These are phyloP conservation scores for Pseudomugil gertrudae DNA, from an alignment of 2,797 vertebrate species.

Conservation along the genomic window DNA sequence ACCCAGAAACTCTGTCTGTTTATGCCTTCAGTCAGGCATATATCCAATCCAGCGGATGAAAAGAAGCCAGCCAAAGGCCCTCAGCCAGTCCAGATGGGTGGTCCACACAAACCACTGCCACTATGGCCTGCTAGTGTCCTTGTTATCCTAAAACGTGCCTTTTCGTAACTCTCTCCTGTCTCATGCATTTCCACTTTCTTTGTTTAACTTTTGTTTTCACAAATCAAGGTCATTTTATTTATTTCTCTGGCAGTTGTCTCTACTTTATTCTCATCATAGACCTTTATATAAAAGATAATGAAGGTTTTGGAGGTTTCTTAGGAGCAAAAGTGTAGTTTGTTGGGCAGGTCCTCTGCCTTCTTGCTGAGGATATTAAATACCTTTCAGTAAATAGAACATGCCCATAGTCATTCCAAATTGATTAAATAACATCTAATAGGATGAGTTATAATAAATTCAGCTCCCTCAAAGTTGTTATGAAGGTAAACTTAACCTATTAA, in stretches of 20 bases:
- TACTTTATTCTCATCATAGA: not conserved
- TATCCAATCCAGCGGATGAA: slow-evolving; percentile 40
- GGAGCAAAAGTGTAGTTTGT: too few relatives aligned
- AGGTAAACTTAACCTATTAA: too few relatives aligned
- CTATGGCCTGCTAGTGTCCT: slow-evolving; percentile 44
- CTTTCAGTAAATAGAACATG: too few relatives aligned
- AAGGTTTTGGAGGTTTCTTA: too few relatives aligned
- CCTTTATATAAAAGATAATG: too few relatives aligned
- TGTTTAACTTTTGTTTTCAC: not conserved
- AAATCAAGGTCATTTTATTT: not conserved
- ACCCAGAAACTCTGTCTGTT: slow-evolving; percentile 40
- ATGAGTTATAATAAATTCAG: too few relatives aligned
- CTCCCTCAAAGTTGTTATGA: too few relatives aligned
- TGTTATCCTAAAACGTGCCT: slow-evolving; percentile 41
- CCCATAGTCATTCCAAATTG: too few relatives aligned
- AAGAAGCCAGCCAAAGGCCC: slow-evolving; percentile 48
- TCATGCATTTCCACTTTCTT: slow-evolving; percentile 26
- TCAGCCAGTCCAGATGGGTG: slow-evolving; percentile 73
- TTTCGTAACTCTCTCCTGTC: slow-evolving; percentile 8
- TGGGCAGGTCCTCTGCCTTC: too few relatives aligned
- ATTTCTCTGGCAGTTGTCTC: not conserved
- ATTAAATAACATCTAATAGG: too few relatives aligned
- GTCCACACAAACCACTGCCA: slow-evolving; percentile 60
- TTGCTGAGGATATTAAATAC: too few relatives aligned
- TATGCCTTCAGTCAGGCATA: slow-evolving; percentile 53